A percentile compares a stretch with the other conserved stretches of the same genome.
Conservation (phyloP, 2,888 invertebrate genomes). For the Pristionchus exspectatus region DNA sequence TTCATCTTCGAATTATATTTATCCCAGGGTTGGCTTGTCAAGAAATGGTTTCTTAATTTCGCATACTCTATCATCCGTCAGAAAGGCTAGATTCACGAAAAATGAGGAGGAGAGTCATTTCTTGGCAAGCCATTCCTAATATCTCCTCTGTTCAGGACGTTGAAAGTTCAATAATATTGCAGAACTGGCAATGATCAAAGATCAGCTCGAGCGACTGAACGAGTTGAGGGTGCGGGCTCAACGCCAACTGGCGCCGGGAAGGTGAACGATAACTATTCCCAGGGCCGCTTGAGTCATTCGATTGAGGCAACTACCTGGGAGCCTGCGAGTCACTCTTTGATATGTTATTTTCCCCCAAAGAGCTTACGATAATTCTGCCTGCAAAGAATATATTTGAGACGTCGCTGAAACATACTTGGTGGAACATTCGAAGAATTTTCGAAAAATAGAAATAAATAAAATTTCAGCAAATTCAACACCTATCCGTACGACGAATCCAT, state of each 20-base stretch:
- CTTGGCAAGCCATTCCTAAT: too few relatives aligned
- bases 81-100: too few relatives aligned
- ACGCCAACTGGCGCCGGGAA: conserved; percentile 1
- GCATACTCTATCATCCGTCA: neutral
- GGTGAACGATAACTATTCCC: neutral
- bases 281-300: too few relatives aligned
- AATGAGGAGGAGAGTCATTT: too few relatives aligned
- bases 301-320: too few relatives aligned
- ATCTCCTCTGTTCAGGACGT: too few relatives aligned
- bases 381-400: too few relatives aligned
- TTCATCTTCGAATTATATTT: too few relatives aligned
- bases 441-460: neutral
- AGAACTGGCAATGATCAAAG: conserved; percentile 9
- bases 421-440: neutral
- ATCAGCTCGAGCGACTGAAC: conserved; percentile 22
- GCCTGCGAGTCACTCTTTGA: too few relatives aligned
- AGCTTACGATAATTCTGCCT: neutral
- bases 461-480: neutral
- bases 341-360: too few relatives aligned
- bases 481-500: neutral
- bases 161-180: neutral
- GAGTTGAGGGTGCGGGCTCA: conserved; percentile 14
- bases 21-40: too few relatives aligned
- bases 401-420: neutral
- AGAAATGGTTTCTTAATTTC: neutral